Conservation (phyloP, 37 sponge, comb jelly and placozoan species). For the Mnemiopsis leidyi region DNA sequence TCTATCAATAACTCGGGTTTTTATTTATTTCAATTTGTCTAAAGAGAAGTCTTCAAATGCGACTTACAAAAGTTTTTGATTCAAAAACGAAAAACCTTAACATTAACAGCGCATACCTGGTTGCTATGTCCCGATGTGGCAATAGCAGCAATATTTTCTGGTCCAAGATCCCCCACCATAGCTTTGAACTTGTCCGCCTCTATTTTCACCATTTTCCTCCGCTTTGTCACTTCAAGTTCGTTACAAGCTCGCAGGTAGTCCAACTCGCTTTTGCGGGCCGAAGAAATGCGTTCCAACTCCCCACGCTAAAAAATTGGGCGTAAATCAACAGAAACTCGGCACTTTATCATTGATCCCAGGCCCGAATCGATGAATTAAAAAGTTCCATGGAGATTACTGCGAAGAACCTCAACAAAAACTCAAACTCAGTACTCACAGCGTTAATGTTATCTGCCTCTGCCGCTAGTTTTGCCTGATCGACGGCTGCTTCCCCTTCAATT, state of each 20-base stretch:
- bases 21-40: too few relatives aligned
- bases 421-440: conserved; percentile 74
- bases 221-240: conserved; percentile 77
- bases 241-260: conserved; percentile 74
- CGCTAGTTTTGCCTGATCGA: conserved; percentile 91
- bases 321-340: too few relatives aligned
- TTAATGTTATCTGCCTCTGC: conserved; percentile 89
- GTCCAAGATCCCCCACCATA: conserved; percentile 69
- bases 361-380: too few relatives aligned
- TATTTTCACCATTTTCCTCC: conserved; percentile 74
- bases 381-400: too few relatives aligned
- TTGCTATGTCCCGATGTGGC: conserved; percentile 77
- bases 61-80: too few relatives aligned
- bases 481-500: conserved; percentile 96
- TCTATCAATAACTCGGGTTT: too few relatives aligned
- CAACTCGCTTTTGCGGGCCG: conserved; percentile 82
- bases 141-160: conserved; percentile 69
- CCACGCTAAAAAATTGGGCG: conserved; percentile 72
- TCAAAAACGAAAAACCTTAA: too few relatives aligned
- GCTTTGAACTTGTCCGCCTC: conserved; percentile 75
- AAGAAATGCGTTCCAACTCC: conserved; percentile 87
- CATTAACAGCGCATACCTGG: conserved; percentile 69
- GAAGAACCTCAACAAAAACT: too few relatives aligned
- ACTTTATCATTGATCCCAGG: too few relatives aligned
- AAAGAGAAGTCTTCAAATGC: too few relatives aligned